A percentile compares a stretch with the other conserved stretches of the same genome.
Evolutionary conservation across 2,888 invertebrate species (phyloP).

Genomic region (Leptogaster cylindrica): DNA sequence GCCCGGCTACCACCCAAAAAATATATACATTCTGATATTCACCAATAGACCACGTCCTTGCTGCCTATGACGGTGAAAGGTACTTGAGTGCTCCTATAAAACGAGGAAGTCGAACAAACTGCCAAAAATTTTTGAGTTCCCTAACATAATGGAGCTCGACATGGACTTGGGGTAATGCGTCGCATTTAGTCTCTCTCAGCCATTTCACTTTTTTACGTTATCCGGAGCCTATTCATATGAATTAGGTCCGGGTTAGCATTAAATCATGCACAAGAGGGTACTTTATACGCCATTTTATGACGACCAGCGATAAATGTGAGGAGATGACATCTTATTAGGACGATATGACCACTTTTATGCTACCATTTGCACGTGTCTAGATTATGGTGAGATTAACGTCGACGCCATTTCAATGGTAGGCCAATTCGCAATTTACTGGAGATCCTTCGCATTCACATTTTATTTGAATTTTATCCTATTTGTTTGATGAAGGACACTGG

Average conservation of each 20-base stretch:
- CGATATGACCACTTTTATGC: slow-evolving; percentile 33
- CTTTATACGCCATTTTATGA: slow-evolving; percentile 32
- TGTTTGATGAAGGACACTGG: background rate
- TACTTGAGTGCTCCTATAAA: slow-evolving; percentile 31
- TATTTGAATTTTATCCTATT: slow-evolving; percentile 4
- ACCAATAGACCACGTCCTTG: slow-evolving; percentile 19
- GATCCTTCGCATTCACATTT: no score
- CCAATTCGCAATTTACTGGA: background rate
- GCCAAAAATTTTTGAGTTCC: slow-evolving; percentile 37
- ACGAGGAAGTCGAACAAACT: slow-evolving; percentile 36
- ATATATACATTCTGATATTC: slow-evolving; percentile 38
- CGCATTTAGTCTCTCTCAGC: slow-evolving; percentile 24
- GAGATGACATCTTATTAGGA: slow-evolving; percentile 38
- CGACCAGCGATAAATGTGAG: slow-evolving; percentile 16
- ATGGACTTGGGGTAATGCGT: slow-evolving; percentile 31
- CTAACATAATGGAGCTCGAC: slow-evolving; percentile 28
- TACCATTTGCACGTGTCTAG: slow-evolving; percentile 33
- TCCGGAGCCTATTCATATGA: slow-evolving; percentile 32
- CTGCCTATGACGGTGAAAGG: background rate
- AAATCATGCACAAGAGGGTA: slow-evolving; percentile 42
- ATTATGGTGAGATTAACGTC: slow-evolving; percentile 18
- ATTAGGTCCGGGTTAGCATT: slow-evolving; percentile 34
- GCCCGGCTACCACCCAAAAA: slow-evolving; percentile 20
- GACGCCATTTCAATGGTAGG: background rate
- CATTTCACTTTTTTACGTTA: slow-evolving; percentile 14